These are phyloP conservation scores for Eupithecia vulgata DNA, from an alignment of 2,888 invertebrate species.

Conservation along the genomic window DNA sequence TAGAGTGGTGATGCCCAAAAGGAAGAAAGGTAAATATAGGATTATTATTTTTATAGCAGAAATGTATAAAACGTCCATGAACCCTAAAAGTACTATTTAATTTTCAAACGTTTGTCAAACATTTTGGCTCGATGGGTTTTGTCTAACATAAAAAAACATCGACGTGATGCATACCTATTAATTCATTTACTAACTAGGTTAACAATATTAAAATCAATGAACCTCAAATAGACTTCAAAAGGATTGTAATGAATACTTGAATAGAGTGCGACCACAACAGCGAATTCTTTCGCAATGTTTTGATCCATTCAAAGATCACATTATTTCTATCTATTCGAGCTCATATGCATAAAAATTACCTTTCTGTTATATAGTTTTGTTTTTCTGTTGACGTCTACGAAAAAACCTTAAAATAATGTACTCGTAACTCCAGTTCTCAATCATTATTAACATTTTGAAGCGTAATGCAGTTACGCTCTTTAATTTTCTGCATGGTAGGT, in stretches of 20 bases:
- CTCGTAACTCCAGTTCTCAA: background rate
- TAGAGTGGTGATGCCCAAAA: slow-evolving; percentile 78
- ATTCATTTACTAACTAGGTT: background rate
- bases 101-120: background rate
- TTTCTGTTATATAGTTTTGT: background rate
- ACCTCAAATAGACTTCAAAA: slow-evolving; percentile 16
- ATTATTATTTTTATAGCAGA: background rate
- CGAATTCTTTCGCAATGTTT: slow-evolving; percentile 47
- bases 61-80: background rate
- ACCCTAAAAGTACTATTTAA: background rate
- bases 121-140: background rate
- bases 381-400: background rate
- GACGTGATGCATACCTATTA: background rate
- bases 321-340: slow-evolving; percentile 31
- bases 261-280: slow-evolving; percentile 39
- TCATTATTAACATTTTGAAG: background rate
- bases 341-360: background rate
- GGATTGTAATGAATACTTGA: slow-evolving; percentile 7
- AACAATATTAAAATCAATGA: background rate
- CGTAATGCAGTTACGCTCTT: slow-evolving; percentile 6
- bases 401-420: background rate
- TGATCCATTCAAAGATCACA: slow-evolving; percentile 44
- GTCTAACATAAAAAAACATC: too few species aligned
- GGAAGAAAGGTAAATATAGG: slow-evolving; percentile 81
- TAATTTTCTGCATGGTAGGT: slow-evolving; percentile 12